Conservation (phyloP, 2,797 vertebrate genomes). For the Thunnus albacares region DNA sequence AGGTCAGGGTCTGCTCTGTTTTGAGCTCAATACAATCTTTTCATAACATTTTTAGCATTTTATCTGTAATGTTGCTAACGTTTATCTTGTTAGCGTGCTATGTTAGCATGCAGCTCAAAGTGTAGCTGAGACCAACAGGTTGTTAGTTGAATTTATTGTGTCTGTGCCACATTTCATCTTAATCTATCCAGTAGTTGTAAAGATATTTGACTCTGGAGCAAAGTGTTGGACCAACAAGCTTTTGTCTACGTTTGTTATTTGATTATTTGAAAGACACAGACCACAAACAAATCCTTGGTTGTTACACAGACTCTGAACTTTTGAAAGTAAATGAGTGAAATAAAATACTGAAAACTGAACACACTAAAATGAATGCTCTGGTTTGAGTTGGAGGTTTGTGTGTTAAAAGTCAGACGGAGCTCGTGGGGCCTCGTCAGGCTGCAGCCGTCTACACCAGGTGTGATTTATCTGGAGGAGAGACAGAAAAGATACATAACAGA, state of each 20-base stretch:
- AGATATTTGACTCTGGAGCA: not conserved
- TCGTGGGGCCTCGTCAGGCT: not conserved
- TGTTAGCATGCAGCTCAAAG: too few relatives aligned
- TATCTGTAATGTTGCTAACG: not conserved
- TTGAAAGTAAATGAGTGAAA: too few relatives aligned
- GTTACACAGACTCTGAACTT: too few relatives aligned
- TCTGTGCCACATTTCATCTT: too few relatives aligned
- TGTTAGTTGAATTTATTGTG: too few relatives aligned
- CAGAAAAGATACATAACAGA: not conserved
- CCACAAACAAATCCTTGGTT: not conserved
- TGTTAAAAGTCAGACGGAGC: not conserved
- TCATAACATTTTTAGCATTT: too few relatives aligned
- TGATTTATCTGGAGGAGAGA: conserved; percentile 70
- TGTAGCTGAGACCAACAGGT: not conserved
- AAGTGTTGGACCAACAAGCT: too few relatives aligned
- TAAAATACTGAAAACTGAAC: too few relatives aligned
- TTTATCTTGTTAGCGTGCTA: not conserved
- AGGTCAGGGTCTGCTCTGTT: too few relatives aligned
- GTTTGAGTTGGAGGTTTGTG: not conserved
- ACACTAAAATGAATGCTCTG: too few relatives aligned
- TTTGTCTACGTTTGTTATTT: too few relatives aligned
- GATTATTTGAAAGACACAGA: not conserved
- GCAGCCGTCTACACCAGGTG: conserved; percentile 71
- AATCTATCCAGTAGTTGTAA: too few relatives aligned
- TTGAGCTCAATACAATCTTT: not conserved